A percentile compares a stretch with the other conserved stretches of the same genome.
Evolutionary conservation across 2,113 vertebrate genomes (phyloP).

Genomic region (Solenodon paradoxus): DNA sequence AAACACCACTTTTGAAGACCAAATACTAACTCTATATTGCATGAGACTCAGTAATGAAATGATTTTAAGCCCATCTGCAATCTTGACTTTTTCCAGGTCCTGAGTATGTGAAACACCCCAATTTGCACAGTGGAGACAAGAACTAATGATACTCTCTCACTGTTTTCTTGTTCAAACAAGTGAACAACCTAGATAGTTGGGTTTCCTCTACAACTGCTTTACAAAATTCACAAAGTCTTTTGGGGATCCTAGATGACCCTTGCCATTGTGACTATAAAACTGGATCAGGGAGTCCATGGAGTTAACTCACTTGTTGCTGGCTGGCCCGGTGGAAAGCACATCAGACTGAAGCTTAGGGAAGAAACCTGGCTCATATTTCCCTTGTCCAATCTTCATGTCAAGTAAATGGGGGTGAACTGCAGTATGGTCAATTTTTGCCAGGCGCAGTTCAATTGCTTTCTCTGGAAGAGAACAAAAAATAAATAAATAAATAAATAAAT

Average conservation of each 20-base stretch:
- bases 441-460: conserved; percentile 94
- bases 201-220: conserved; percentile 20
- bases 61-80: background rate
- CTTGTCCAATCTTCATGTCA: conserved; percentile 99
- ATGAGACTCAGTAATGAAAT: background rate
- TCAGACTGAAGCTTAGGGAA: conserved; percentile 96
- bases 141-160: background rate
- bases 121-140: background rate
- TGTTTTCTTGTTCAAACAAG: conserved; percentile 1
- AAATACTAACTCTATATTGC: background rate
- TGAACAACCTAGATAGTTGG: background rate
- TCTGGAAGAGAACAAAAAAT: conserved; percentile 82
- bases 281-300: background rate
- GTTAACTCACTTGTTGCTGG: conserved; percentile 94
- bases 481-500: background rate
- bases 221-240: background rate
- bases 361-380: conserved; percentile 97
- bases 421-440: conserved; percentile 97
- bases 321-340: conserved; percentile 94
- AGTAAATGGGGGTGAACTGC: conserved; percentile 96
- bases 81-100: background rate
- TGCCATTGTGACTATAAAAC: background rate
- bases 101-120: background rate
- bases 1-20: background rate
- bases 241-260: background rate